Percentiles rank a stretch among this genome's conserved stretches.
Conservation (phyloP, 1,140 invertebrate species). For the Homalodisca vitripennis region DNA sequence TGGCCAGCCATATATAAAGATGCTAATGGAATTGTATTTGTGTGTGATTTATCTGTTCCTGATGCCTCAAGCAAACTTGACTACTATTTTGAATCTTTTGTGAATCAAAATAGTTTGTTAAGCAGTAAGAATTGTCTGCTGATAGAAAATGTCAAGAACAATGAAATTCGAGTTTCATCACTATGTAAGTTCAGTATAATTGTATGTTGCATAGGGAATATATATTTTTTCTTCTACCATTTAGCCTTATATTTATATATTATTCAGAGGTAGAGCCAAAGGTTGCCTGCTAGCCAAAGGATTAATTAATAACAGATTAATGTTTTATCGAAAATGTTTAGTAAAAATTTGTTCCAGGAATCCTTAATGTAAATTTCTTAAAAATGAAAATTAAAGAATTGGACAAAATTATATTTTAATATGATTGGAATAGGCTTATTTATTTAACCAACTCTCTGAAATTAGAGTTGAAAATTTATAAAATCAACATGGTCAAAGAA, state of each 20-base stretch:
- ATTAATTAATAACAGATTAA: not conserved
- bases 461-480: too few relatives aligned
- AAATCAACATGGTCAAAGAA: too few relatives aligned
- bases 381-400: too few relatives aligned
- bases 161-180: not conserved
- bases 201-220: not conserved
- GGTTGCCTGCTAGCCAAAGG: not conserved
- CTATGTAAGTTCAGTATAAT: constrained; percentile 9
- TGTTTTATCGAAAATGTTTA: not conserved
- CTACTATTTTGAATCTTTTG: constrained; percentile 71
- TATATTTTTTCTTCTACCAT: not conserved
- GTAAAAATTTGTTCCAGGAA: not conserved
- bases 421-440: too few relatives aligned
- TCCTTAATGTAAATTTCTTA: not conserved
- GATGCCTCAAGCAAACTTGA: constrained; percentile 64
- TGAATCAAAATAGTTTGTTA: constrained; percentile 53
- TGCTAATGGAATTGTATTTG: constrained; percentile 70
- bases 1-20: constrained; percentile 74
- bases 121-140: constrained; percentile 33
- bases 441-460: too few relatives aligned
- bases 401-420: too few relatives aligned
- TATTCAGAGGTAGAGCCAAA: not conserved
- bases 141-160: constrained; percentile 12
- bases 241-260: not conserved
- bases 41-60: constrained; percentile 62